These are phyloP conservation scores for Drosophila neocordata DNA, from an alignment of 1,140 invertebrate genomes.

Conservation along the genomic window DNA sequence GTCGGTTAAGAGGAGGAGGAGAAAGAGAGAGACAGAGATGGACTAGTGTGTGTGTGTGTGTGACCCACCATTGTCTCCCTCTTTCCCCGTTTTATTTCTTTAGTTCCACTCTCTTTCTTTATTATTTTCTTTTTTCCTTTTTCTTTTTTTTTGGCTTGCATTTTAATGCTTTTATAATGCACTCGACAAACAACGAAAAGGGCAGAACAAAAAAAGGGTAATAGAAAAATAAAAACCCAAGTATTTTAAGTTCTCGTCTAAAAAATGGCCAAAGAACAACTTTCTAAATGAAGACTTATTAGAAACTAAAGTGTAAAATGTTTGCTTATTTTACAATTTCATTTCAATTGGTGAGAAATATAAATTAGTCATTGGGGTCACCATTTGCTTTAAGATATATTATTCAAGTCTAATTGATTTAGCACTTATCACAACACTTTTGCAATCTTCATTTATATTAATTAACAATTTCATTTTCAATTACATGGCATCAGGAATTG, in stretches of 20 bases:
- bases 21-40: neutral
- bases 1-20: neutral
- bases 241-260: neutral
- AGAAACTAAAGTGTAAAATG: neutral
- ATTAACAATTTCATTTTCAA: constrained; percentile 2
- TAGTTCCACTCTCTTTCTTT: neutral
- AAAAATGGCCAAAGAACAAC: constrained; percentile 10
- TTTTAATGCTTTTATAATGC: constrained; percentile 77
- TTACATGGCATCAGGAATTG: neutral
- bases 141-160: constrained; percentile 49
- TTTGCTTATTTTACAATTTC: neutral
- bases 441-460: neutral
- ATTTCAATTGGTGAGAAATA: neutral
- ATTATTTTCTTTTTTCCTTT: neutral
- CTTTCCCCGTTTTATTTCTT: too few species aligned
- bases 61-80: neutral
- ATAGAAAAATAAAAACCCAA: constrained; percentile 41
- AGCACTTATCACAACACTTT: neutral
- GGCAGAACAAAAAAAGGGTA: constrained; percentile 11
- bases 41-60: constrained; percentile 21
- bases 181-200: constrained; percentile 47
- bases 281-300: neutral
- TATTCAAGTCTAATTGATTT: neutral
- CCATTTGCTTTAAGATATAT: neutral
- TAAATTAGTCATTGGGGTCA: neutral